Percentiles rank a stretch among this genome's conserved stretches.
Conservation (phyloP, 1,140 invertebrate genomes). For the Arctopsyche grandis region DNA sequence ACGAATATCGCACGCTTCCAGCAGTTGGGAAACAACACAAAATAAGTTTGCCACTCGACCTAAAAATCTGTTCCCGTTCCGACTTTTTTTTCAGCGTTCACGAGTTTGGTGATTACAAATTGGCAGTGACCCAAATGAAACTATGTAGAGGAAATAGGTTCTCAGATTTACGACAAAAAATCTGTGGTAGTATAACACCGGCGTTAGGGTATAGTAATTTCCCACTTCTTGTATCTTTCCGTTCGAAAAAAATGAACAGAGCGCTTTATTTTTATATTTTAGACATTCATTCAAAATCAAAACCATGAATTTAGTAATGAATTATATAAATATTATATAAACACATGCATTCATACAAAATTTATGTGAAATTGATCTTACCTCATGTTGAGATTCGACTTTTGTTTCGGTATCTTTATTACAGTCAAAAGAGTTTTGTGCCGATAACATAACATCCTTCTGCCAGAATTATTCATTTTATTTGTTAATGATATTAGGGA, state of each 20-base stretch:
- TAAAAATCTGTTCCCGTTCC: constrained; percentile 28
- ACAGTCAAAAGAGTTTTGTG: not conserved
- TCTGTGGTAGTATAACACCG: not conserved
- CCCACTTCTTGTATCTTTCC: too few relatives aligned
- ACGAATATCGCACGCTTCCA: not conserved
- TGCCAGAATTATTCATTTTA: constrained; percentile 16
- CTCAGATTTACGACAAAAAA: not conserved
- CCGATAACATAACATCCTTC: constrained; percentile 24
- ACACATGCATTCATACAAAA: too few relatives aligned
- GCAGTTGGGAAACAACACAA: constrained; percentile 13
- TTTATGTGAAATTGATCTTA: not conserved
- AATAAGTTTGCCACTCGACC: constrained; percentile 26
- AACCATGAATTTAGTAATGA: too few relatives aligned
- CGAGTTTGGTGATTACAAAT: not conserved
- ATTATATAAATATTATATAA: too few relatives aligned
- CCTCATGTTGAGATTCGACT: not conserved
- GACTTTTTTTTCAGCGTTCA: constrained; percentile 26
- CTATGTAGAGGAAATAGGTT: not conserved
- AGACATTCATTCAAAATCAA: too few relatives aligned
- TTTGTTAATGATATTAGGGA: too few relatives aligned
- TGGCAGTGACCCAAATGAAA: constrained; percentile 29
- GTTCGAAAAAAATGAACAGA: too few relatives aligned
- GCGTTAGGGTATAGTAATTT: too few relatives aligned
- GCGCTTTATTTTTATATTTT: too few relatives aligned
- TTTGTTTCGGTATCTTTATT: constrained; percentile 4